Percentiles rank a stretch among this genome's conserved stretches.
These are phyloP conservation scores for Pogonocichla stellata DNA, from an alignment of 2,113 vertebrate genomes.

Conservation along the genomic window DNA sequence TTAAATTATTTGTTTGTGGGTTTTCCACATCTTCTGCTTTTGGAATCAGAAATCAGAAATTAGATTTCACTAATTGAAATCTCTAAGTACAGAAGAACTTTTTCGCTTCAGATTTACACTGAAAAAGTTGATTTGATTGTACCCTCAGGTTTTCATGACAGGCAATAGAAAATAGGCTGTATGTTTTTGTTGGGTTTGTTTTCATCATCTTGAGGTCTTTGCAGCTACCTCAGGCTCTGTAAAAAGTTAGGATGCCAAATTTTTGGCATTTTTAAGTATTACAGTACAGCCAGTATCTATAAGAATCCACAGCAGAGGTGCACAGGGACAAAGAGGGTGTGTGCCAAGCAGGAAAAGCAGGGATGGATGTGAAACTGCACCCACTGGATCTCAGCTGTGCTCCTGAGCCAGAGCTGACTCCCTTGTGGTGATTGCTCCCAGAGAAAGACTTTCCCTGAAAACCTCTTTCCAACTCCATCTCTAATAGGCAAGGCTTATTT, in stretches of 20 bases:
- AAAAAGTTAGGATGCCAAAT: not conserved
- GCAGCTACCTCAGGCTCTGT: not conserved
- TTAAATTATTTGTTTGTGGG: not conserved
- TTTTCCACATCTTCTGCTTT: accelerated
- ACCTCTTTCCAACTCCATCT: not conserved
- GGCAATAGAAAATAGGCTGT: not conserved
- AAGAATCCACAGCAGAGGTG: not conserved
- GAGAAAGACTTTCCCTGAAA: not conserved
- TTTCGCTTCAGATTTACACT: not conserved
- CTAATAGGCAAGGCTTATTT: constrained; percentile 42
- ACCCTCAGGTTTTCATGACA: not conserved
- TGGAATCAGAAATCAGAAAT: not conserved
- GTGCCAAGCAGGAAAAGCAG: not conserved
- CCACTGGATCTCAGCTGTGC: not conserved
- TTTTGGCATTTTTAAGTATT: not conserved
- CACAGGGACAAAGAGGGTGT: not conserved
- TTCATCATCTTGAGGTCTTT: not conserved
- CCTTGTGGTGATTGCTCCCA: not conserved
- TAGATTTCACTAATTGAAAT: not conserved
- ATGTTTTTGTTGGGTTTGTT: not conserved
- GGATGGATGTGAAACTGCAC: not conserved
- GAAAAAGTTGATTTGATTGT: not conserved
- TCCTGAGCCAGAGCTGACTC: not conserved
- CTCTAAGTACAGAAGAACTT: accelerated
- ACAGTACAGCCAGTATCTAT: not conserved